Base-by-base conservation (phyloP, 2,113 vertebrate genomes). In the Gobiocypris rarus region DNA sequence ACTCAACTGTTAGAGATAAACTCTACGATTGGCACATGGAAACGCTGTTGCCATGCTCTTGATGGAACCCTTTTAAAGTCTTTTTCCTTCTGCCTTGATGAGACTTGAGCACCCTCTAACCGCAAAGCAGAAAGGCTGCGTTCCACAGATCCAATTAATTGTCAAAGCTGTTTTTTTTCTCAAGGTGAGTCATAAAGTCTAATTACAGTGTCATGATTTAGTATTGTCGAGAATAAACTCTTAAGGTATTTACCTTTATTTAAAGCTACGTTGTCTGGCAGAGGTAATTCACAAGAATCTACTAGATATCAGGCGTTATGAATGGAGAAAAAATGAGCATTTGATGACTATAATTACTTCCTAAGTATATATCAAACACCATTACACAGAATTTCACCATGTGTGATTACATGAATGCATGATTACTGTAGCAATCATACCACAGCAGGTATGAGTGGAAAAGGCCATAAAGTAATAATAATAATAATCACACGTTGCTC, bases 11-110 rank as follows among this genome's bases (percentile, higher is more conserved):
- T 56, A 31, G 43, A 75, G 48, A 81, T 79, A 75, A 28, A 63
- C 67, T 63, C 38, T 58, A 41, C n/a, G 38, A 48, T 24, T 58
- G 50, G 50, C 43, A 54, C 70, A 77, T 92, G 79, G 90, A 92
- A 91, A 93, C 89, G 31, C 88, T 77, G 93, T 92, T 93, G 91
- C 90, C 89, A 93, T 90, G 93, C 90, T 82, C 89, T 89, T 88
- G 87, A 82, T 87, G 81, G 86, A 89, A 85, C 73, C 84, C 70
- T 83, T 89, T 90, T 87, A 90, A 84, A 85, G 45, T 63, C 75
- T 22, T 82, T 85, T 83, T 92, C 86, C 91, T 91, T 89, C 75
- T 78, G 58, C 69, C 87, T 77, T 92, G 92, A 92, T 88, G 86
- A 91, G 89, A 90, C 87, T 90, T 87, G 89, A 92, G 86, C 86